These are phyloP conservation scores for Lacerta viridis DNA, from an alignment of 2,797 vertebrate species.

Conservation along the genomic window DNA sequence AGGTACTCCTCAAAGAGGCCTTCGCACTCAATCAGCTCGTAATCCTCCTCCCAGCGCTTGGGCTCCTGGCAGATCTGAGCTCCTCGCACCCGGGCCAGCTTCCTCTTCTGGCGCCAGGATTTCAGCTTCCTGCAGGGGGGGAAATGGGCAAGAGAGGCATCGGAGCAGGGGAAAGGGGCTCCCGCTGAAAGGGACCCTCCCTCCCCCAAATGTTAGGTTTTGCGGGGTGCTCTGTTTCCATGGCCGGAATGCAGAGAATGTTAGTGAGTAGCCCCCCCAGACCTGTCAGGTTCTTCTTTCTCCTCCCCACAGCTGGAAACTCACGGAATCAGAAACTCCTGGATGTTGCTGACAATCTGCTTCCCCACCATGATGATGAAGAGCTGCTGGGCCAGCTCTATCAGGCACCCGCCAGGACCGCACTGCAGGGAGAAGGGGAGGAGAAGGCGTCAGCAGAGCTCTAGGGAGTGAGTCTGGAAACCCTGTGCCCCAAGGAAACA, in stretches of 20 bases:
- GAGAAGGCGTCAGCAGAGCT: fast-evolving
- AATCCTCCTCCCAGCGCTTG: slow-evolving; percentile 84
- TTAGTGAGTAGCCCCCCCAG: not conserved
- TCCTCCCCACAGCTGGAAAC: slow-evolving; percentile 42
- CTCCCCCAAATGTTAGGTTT: too few relatives aligned
- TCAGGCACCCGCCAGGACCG: slow-evolving; percentile 85
- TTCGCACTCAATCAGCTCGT: slow-evolving; percentile 82
- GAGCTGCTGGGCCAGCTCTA: slow-evolving; percentile 86
- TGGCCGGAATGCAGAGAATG: not conserved
- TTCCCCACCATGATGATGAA: slow-evolving; percentile 90
- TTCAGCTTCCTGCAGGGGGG: slow-evolving; percentile 82
- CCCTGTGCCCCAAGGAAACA: too few relatives aligned
- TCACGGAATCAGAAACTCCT: slow-evolving; percentile 87
- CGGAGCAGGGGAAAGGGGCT: not conserved
- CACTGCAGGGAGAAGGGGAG: slow-evolving; percentile 72
- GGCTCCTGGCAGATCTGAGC: slow-evolving; percentile 72
- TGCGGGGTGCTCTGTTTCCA: not conserved
- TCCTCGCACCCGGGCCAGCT: slow-evolving; percentile 77
- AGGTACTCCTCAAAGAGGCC: slow-evolving; percentile 88
- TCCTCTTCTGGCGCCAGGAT: slow-evolving; percentile 82
- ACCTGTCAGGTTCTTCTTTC: fast-evolving
- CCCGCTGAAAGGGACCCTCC: not conserved
- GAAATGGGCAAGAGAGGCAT: not conserved
- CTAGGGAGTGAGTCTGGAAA: not conserved
- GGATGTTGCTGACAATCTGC: slow-evolving; percentile 85